Evolutionary conservation across 2,797 vertebrate genomes (phyloP).

Genomic region (Urosaurus nigricauda): DNA sequence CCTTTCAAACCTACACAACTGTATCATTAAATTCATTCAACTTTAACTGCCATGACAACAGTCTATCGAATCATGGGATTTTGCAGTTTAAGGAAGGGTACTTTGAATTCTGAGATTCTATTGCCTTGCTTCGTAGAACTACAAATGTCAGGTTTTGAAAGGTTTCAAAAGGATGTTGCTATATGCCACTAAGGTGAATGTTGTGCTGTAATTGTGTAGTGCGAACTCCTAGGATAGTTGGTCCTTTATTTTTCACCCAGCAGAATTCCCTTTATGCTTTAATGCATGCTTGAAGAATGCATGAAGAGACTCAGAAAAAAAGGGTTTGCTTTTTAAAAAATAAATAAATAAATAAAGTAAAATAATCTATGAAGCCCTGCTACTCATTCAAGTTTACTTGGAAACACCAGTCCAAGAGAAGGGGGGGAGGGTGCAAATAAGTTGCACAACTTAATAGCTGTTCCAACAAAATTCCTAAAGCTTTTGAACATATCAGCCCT

Average conservation of each 20-base stretch:
- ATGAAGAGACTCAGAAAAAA: not conserved
- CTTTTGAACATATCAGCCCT: conserved; percentile 12
- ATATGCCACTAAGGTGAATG: no score
- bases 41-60: no score
- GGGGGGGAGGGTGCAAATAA: not conserved
- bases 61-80: no score
- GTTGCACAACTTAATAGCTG: not conserved
- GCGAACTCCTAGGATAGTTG: not conserved
- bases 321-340: not conserved
- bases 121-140: no score
- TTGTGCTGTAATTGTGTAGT: no score
- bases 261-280: not conserved
- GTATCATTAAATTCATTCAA: no score
- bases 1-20: no score
- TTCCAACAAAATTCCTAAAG: conserved; percentile 1
- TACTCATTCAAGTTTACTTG: not conserved
- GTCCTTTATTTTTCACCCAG: not conserved
- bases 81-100: no score
- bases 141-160: no score
- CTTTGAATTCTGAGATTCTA: no score
- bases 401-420: not conserved
- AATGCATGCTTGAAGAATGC: conserved; percentile 7
- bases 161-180: no score
- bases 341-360: not conserved
- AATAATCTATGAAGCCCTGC: not conserved